Evolutionary conservation across 2,113 vertebrate species (phyloP), one percentile per base, ranked within the genome.

Genomic region (Clarias gariepinus): DNA sequence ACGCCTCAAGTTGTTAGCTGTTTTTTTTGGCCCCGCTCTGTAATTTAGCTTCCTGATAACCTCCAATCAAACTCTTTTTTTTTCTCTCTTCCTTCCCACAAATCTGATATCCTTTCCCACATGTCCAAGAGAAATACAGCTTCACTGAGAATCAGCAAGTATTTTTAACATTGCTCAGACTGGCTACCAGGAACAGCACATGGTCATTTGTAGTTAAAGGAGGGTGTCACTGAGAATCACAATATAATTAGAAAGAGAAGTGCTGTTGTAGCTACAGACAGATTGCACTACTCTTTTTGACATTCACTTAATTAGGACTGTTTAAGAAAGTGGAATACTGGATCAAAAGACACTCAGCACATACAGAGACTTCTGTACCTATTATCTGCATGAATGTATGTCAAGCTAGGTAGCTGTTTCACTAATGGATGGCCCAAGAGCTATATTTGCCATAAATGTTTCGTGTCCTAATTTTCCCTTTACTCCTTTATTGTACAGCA

Each of bases 161-260:
- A 2, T 52, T 53, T 61, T 47, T 30, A 60, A 25, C 28, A 55
- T 11, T 41, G 71, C 10, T 23, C 19, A 60, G 21, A 3, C 3
- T 15, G 53, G 53, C 28, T 19, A 21, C 19, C 18, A 47, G 41
- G 21, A 66, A 58, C 25, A 25, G 30, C 69, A 47, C 16, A 11
- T 15, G 11, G 41, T 68, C 15, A 68, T 61, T 47, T 84, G 33
- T 76, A 47, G 61, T 76, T 33, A 55, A 74, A 53, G 68, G 36
- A 74, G 63, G 69, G 33, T 19, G 19, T 76, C 33, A 28, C 30
- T 18, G 28, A 23, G 52, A 63, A 41, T 58, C 33, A 25, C 47
- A 88, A 91, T 79, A 89, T 92, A 86, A 91, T 91, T 92, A 91
- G 89, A 88, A 92, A 92, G 90, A 91, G 91, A 87, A 88, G 91